These are phyloP conservation scores for Esox niger DNA, from an alignment of 2,113 vertebrate species.

Conservation along the genomic window DNA sequence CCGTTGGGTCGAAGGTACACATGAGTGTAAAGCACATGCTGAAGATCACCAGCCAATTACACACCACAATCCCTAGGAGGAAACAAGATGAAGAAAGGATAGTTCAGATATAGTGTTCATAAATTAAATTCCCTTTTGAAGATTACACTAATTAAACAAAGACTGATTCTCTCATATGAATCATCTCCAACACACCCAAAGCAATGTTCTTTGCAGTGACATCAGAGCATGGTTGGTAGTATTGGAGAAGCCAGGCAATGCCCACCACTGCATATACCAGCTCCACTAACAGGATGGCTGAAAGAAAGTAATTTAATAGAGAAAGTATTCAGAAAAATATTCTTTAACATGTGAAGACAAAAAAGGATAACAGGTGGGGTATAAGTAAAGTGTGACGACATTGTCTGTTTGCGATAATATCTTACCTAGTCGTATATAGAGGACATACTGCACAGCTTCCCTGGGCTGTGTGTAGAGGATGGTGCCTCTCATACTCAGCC, in stretches of 20 bases:
- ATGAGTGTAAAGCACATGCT: constrained; percentile 95
- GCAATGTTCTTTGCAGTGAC: constrained; percentile 95
- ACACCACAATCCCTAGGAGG: constrained; percentile 89
- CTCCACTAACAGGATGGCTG: constrained; percentile 96
- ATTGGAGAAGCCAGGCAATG: constrained; percentile 94
- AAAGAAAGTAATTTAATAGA: background rate
- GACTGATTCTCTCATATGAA: too few species aligned
- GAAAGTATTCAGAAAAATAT: background rate
- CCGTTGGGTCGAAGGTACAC: constrained; percentile 96
- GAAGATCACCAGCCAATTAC: constrained; percentile 98
- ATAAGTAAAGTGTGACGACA: background rate
- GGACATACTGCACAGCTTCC: constrained; percentile 97
- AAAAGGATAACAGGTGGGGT: background rate
- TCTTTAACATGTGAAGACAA: background rate
- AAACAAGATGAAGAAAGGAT: background rate
- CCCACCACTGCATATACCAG: constrained; percentile 96
- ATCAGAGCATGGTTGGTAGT: constrained; percentile 95
- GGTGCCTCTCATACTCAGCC: constrained; percentile 98
- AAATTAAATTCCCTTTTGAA: background rate
- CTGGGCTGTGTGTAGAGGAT: constrained; percentile 98
- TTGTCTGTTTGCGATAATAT: background rate
- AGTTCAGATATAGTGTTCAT: background rate
- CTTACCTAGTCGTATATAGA: constrained; percentile 97
- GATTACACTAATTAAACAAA: background rate
- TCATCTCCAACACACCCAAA: constrained; percentile 77